Conservation (phyloP, 2,888 invertebrate species). For the Drosophila prolongata region DNA sequence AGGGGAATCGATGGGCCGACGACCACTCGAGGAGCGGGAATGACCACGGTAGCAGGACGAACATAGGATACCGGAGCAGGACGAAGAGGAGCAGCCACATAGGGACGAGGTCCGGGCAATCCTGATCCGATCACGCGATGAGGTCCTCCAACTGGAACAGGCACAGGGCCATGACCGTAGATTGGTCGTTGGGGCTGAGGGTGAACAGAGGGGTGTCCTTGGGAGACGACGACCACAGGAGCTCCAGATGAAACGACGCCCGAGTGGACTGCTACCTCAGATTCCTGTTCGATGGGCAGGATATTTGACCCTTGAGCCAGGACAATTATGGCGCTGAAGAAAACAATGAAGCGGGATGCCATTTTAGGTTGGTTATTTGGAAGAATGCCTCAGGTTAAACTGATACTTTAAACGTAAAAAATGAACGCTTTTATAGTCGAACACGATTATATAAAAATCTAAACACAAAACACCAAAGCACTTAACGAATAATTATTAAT, state of each 20-base stretch:
- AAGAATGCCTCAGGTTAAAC: not conserved
- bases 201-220: not conserved
- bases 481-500: not conserved
- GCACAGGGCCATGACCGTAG: slow-evolving; percentile 11
- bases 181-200: slow-evolving; percentile 2
- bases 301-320: slow-evolving; percentile 11
- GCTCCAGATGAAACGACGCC: slow-evolving; percentile 1
- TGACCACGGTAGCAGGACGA: slow-evolving; percentile 6
- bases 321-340: slow-evolving; percentile 14
- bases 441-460: not conserved
- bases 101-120: not conserved
- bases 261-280: slow-evolving; percentile 7
- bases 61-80: not conserved
- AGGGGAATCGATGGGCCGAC: slow-evolving; percentile 1
- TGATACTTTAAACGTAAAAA: not conserved
- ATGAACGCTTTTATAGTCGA: slow-evolving; percentile 9
- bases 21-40: slow-evolving; percentile 11
- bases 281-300: not conserved
- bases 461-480: not conserved
- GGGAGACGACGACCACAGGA: slow-evolving; percentile 10
- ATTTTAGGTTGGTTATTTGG: slow-evolving; percentile 7
- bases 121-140: slow-evolving; percentile 4
- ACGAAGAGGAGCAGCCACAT: slow-evolving; percentile 1
- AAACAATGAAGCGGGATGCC: slow-evolving; percentile 3
- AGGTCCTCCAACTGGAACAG: not conserved